Conservation (phyloP, 2,888 invertebrate species). For the Fabriciana adippe region DNA sequence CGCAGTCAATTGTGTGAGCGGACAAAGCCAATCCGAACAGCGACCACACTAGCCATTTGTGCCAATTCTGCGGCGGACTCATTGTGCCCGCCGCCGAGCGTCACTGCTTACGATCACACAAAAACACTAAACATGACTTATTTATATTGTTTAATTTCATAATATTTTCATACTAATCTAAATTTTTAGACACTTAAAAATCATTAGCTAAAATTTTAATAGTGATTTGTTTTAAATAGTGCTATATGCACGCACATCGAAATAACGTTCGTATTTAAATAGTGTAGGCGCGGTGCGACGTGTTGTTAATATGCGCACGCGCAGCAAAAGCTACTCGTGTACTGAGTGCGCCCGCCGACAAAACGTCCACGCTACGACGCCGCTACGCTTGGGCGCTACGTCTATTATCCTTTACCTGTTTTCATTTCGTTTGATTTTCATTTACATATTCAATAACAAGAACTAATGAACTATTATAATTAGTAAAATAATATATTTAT, state of each 20-base stretch:
- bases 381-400: slow-evolving; percentile 72
- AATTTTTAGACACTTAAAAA: slow-evolving; percentile 11
- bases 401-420: slow-evolving; percentile 57
- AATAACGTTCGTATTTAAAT: slow-evolving; percentile 52
- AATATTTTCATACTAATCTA: slow-evolving; percentile 41
- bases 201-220: slow-evolving; percentile 28
- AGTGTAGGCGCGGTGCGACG: slow-evolving; percentile 45
- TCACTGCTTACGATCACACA: slow-evolving; percentile 60
- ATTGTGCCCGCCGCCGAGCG: slow-evolving; percentile 66
- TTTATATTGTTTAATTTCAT: slow-evolving; percentile 46
- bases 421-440: slow-evolving; percentile 15
- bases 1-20: slow-evolving; percentile 80
- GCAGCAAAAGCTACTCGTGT: slow-evolving; percentile 67
- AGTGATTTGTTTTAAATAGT: slow-evolving; percentile 12
- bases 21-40: slow-evolving; percentile 81
- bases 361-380: slow-evolving; percentile 58
- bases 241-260: slow-evolving; percentile 47
- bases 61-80: slow-evolving; percentile 78
- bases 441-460: slow-evolving; percentile 1
- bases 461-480: no score
- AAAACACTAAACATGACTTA: slow-evolving; percentile 51
- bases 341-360: slow-evolving; percentile 58
- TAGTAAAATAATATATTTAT: no score
- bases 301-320: slow-evolving; percentile 59
- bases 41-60: slow-evolving; percentile 80